Percentiles rank a stretch among this genome's conserved stretches.
Conservation (phyloP, 1,140 invertebrate species). For the Akabosia matsudoensis region DNA sequence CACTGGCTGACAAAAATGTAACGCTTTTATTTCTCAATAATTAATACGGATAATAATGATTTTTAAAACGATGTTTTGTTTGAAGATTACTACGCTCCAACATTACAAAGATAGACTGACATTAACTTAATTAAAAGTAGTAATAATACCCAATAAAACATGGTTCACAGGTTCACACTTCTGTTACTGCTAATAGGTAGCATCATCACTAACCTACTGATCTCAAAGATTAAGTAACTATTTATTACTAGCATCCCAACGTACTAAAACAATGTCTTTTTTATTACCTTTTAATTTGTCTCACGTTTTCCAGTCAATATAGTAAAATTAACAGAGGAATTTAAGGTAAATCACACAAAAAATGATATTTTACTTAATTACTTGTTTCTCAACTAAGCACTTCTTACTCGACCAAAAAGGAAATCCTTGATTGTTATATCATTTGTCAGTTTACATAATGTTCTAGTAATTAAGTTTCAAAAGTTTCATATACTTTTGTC, state of each 20-base stretch:
- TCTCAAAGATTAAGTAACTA: slow-evolving; percentile 6
- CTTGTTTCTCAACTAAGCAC: neutral
- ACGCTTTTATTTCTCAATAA: slow-evolving; percentile 18
- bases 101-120: slow-evolving; percentile 16
- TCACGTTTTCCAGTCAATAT: neutral
- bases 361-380: too few species aligned
- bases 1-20: neutral
- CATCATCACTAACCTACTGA: slow-evolving; percentile 21
- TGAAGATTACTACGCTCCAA: slow-evolving; percentile 9
- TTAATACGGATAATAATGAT: neutral
- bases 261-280: neutral
- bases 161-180: slow-evolving; percentile 8
- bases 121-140: neutral
- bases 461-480: too few species aligned
- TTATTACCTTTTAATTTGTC: neutral
- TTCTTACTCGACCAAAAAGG: neutral
- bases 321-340: neutral
- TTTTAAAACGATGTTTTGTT: neutral
- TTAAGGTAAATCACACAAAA: neutral
- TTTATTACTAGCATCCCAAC: slow-evolving; percentile 10
- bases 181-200: neutral
- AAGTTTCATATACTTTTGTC: too few species aligned
- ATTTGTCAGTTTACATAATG: neutral
- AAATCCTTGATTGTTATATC: neutral
- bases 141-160: neutral